These are phyloP conservation scores for Adrianichthys oophorus DNA, from an alignment of 2,797 vertebrate genomes.

Conservation along the genomic window DNA sequence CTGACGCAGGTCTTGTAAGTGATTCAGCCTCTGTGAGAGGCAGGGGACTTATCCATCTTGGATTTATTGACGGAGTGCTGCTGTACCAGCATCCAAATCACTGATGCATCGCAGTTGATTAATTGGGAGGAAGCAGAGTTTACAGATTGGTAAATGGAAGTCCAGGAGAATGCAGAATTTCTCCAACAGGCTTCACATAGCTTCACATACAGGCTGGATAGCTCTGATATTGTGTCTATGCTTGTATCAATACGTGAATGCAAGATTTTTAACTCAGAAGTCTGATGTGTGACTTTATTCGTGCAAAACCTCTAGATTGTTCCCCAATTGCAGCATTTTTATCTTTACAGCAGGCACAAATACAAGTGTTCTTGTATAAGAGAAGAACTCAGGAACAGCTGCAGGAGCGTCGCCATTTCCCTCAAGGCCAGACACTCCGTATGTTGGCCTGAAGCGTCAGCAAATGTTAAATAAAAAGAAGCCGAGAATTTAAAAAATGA, in stretches of 20 bases:
- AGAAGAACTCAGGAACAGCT: slow-evolving; percentile 68
- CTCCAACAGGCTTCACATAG: not conserved
- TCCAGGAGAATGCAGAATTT: slow-evolving; percentile 16
- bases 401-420: slow-evolving; percentile 58
- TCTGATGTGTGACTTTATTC: slow-evolving; percentile 9
- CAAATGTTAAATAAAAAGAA: slow-evolving; percentile 23
- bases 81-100: slow-evolving; percentile 56
- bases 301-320: slow-evolving; percentile 41
- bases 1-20: slow-evolving; percentile 57
- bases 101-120: slow-evolving; percentile 72
- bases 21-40: slow-evolving; percentile 58
- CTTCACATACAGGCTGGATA: not conserved
- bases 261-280: too few species aligned
- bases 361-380: slow-evolving; percentile 48
- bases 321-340: slow-evolving; percentile 35
- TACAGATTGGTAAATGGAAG: slow-evolving; percentile 57
- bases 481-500: slow-evolving; percentile 1
- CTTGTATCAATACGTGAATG: too few species aligned
- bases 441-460: slow-evolving; percentile 27
- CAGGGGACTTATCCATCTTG: slow-evolving; percentile 64
- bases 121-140: slow-evolving; percentile 60
- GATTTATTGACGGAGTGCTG: slow-evolving; percentile 67
- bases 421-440: slow-evolving; percentile 41
- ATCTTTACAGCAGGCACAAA: slow-evolving; percentile 34
- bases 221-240: too few species aligned